A percentile compares a stretch with the other conserved stretches of the same genome.
Evolutionary conservation across 2,888 invertebrate species (phyloP).

Genomic region (Nemurella pictetii): DNA sequence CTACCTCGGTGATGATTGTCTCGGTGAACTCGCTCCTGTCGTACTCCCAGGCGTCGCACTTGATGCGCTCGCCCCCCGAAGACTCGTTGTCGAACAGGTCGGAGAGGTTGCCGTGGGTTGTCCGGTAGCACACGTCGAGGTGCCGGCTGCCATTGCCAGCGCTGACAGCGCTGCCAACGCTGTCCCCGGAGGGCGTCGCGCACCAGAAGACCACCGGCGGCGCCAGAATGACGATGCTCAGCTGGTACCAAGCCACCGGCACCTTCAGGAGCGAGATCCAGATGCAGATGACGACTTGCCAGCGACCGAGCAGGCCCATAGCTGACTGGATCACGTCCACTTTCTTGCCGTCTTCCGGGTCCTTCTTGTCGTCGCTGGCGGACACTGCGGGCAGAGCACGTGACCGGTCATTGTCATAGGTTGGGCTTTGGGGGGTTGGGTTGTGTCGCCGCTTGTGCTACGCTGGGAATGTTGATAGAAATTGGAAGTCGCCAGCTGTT

Average conservation of each 20-base stretch:
- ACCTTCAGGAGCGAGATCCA: constrained; percentile 73
- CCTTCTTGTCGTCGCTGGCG: neutral
- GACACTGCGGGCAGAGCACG: no score
- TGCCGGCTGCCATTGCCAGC: no score
- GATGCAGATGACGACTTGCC: constrained; percentile 73
- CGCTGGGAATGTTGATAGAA: no score
- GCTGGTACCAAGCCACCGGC: constrained; percentile 79
- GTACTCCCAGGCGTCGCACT: constrained; percentile 54
- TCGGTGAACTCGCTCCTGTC: constrained; percentile 68
- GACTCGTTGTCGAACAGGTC: constrained; percentile 47
- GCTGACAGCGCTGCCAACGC: constrained; percentile 46
- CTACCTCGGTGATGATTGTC: constrained; percentile 66
- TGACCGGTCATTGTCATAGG: no score
- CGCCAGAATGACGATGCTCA: constrained; percentile 76
- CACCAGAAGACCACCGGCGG: constrained; percentile 66
- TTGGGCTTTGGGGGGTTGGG: no score
- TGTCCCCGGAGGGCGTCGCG: constrained; percentile 51
- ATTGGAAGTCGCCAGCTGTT: no score
- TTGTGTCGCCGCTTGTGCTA: no score
- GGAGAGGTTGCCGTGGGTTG: no score
- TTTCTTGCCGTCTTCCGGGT: constrained; percentile 44
- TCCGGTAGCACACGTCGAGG: constrained; percentile 39
- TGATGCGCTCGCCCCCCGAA: constrained; percentile 46
- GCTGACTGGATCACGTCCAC: constrained; percentile 68
- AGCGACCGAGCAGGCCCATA: constrained; percentile 72